phyloP scores from a whole-genome alignment of 2,888 invertebrate genomes.

The Iselma pallidipennis region DNA sequence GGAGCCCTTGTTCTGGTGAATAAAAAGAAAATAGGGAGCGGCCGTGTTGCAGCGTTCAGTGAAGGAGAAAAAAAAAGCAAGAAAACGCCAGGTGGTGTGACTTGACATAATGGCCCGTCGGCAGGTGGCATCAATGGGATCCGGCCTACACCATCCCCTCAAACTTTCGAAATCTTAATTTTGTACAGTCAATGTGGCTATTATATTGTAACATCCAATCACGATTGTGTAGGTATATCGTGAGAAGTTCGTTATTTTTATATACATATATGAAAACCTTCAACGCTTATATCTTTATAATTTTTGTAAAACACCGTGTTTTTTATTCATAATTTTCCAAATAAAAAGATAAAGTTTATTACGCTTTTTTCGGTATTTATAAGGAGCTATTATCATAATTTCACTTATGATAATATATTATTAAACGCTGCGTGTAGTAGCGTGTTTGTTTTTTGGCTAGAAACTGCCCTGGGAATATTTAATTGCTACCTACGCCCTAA shows the following conservation, averaged over 20 bases:
- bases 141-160: constrained; percentile 9
- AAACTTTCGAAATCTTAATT: constrained; percentile 22
- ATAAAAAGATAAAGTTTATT: too few species aligned
- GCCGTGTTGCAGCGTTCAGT: background rate
- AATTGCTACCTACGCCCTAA: background rate
- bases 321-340: too few species aligned
- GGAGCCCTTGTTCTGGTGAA: background rate
- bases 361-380: too few species aligned
- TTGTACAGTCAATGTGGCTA: background rate
- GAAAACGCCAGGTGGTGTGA: constrained; percentile 25
- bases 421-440: too few species aligned
- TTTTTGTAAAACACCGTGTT: too few species aligned
- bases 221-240: too few species aligned
- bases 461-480: background rate
- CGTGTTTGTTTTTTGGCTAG: too few species aligned
- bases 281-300: background rate
- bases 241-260: too few species aligned
- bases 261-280: too few species aligned
- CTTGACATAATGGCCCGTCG: constrained; percentile 16
- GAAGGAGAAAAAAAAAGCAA: background rate
- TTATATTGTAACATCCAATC: background rate
- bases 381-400: too few species aligned
- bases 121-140: constrained; percentile 18
- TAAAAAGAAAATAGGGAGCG: background rate
- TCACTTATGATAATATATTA: too few species aligned